A percentile compares a stretch with the other conserved stretches of the same genome.
phyloP scores from a whole-genome alignment of 2,888 invertebrate genomes.

The Parthenolecanium corni region DNA sequence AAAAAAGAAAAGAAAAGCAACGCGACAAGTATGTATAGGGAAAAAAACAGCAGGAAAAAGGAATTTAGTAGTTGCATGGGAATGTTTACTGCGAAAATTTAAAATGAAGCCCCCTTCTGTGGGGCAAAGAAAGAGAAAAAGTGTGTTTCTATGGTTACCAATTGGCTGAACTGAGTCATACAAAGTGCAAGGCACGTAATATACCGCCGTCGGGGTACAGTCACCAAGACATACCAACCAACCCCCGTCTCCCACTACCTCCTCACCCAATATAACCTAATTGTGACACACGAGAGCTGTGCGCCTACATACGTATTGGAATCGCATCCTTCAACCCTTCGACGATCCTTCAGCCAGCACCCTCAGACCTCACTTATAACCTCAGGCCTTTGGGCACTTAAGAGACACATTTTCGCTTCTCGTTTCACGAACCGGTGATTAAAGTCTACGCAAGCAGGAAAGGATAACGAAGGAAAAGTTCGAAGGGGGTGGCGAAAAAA shows the following conservation, averaged over 20 bases:
- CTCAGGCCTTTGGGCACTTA: conserved; percentile 21
- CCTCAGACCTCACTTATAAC: conserved; percentile 13
- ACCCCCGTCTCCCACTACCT: not conserved
- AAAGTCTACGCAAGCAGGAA: not conserved
- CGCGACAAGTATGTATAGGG: too few species aligned
- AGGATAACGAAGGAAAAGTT: not conserved
- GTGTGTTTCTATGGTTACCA: conserved; percentile 25
- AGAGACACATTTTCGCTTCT: conserved; percentile 12
- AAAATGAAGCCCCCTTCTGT: conserved; percentile 20
- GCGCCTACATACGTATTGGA: conserved; percentile 25
- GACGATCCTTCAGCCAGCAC: not conserved
- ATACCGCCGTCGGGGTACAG: conserved; percentile 25
- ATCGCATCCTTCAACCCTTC: conserved; percentile 27
- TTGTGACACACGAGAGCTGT: conserved; percentile 25
- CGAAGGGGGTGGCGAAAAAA: not conserved
- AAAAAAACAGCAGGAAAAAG: conserved; percentile 10
- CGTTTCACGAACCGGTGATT: conserved; percentile 1
- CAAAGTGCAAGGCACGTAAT: conserved; percentile 25
- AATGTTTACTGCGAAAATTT: conserved; percentile 22
- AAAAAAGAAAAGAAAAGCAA: not conserved
- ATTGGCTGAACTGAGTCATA: conserved; percentile 29
- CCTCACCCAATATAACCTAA: conserved; percentile 21
- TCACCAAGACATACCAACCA: conserved; percentile 4
- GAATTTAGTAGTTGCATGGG: conserved; percentile 19
- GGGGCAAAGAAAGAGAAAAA: not conserved